These are phyloP conservation scores for Chlorospingus flavigularis DNA, from an alignment of 2,797 vertebrate genomes.

Conservation along the genomic window DNA sequence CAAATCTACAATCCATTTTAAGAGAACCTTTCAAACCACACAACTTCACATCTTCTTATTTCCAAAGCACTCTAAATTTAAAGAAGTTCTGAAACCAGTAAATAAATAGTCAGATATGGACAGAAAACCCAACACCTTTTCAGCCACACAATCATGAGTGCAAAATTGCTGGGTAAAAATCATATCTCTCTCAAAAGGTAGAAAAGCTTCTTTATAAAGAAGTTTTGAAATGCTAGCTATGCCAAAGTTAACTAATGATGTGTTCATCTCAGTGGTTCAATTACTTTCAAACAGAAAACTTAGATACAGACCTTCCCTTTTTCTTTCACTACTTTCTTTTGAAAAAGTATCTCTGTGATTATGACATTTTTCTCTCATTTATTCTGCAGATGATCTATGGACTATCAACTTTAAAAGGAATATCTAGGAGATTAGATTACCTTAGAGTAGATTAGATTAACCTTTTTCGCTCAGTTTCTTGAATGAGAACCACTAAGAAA, in stretches of 20 bases:
- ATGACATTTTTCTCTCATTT: not conserved
- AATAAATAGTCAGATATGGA: not conserved
- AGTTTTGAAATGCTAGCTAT: not conserved
- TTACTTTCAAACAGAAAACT: not conserved
- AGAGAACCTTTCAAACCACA: not conserved
- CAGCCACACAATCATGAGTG: not conserved
- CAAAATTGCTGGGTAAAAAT: not conserved
- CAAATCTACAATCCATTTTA: not conserved
- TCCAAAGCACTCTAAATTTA: not conserved
- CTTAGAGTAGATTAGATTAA: not conserved
- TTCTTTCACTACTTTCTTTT: not conserved
- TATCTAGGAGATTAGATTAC: not conserved
- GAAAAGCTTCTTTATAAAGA: not conserved
- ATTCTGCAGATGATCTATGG: not conserved
- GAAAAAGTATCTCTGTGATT: not conserved
- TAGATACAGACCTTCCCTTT: not conserved
- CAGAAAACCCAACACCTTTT: not conserved
- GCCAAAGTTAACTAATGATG: not conserved
- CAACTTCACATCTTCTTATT: not conserved
- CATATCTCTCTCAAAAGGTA: not conserved
- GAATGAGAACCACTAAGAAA: not conserved
- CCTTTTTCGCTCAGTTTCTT: not conserved
- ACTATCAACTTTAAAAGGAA: not conserved
- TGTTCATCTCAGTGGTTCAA: not conserved
- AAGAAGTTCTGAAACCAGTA: not conserved